These are phyloP conservation scores for Pollimyrus isidori DNA, from an alignment of 2,113 vertebrate species.

Conservation along the genomic window DNA sequence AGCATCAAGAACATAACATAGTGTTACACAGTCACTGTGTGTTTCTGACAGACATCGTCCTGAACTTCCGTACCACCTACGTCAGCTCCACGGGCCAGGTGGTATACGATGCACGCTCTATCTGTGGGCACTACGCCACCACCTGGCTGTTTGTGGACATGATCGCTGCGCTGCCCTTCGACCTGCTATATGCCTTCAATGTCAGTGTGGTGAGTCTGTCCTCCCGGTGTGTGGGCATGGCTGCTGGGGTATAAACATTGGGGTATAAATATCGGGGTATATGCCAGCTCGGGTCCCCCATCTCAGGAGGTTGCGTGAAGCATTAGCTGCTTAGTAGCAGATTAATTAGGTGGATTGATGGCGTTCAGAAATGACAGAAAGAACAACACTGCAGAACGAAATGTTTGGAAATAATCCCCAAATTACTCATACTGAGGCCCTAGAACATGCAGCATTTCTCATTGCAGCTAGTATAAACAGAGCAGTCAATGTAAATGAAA, in stretches of 20 bases:
- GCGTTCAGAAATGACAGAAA: background rate
- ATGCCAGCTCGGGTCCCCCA: no score
- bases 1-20: background rate
- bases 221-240: background rate
- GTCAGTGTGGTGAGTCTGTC: constrained; percentile 67
- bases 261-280: background rate
- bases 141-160: constrained; percentile 75
- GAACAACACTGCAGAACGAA: background rate
- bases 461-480: background rate
- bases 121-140: constrained; percentile 72
- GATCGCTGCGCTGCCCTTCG: constrained; percentile 71
- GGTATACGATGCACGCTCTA: constrained; percentile 70
- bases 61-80: constrained; percentile 72
- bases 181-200: constrained; percentile 71
- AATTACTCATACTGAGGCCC: background rate
- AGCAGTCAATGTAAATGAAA: background rate
- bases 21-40: background rate
- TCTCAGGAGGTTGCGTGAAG: no score
- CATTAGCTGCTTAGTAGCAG: background rate
- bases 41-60: constrained; percentile 59
- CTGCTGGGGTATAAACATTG: background rate
- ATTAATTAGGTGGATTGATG: background rate
- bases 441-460: background rate
- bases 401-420: background rate
- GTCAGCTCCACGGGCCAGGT: constrained; percentile 75